phyloP scores from a whole-genome alignment of 2,888 invertebrate species.

The Acleris holmiana region DNA sequence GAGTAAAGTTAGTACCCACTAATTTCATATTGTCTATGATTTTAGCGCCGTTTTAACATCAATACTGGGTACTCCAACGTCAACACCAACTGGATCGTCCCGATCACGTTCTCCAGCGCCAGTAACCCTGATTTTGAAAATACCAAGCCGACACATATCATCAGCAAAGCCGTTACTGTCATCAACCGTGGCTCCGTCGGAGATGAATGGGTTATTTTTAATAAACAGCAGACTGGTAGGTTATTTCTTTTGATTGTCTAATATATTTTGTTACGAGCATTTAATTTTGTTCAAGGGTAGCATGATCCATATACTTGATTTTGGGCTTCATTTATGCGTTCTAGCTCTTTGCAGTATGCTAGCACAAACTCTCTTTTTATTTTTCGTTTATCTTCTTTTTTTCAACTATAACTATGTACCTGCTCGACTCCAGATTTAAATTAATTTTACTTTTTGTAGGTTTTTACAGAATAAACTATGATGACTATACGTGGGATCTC shows the following conservation, averaged over 20 bases:
- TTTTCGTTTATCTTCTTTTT: background rate
- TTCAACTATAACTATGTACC: background rate
- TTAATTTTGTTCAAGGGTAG: no score
- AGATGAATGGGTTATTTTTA: constrained; percentile 85
- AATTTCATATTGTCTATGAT: no score
- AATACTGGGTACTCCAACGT: constrained; percentile 61
- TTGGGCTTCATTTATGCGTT: no score
- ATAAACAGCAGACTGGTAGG: constrained; percentile 85
- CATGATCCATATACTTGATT: background rate
- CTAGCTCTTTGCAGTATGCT: no score
- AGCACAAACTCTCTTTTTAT: no score
- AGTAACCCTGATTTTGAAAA: constrained; percentile 69
- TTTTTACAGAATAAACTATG: constrained; percentile 88
- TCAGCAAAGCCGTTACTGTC: constrained; percentile 54
- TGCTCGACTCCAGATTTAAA: background rate
- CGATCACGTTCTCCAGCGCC: constrained; percentile 69
- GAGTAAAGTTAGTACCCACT: no score
- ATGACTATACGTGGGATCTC: constrained; percentile 81
- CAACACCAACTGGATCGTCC: constrained; percentile 68
- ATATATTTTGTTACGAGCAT: background rate
- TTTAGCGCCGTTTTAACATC: constrained; percentile 79
- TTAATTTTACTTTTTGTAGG: constrained; percentile 61
- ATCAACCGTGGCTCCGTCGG: constrained; percentile 61
- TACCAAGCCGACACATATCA: constrained; percentile 73
- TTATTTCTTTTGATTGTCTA: constrained; percentile 6